Percentiles rank a stretch among this genome's conserved stretches.
Evolutionary conservation across 2,888 invertebrate species (phyloP).

Genomic region (Latheticus oryzae): DNA sequence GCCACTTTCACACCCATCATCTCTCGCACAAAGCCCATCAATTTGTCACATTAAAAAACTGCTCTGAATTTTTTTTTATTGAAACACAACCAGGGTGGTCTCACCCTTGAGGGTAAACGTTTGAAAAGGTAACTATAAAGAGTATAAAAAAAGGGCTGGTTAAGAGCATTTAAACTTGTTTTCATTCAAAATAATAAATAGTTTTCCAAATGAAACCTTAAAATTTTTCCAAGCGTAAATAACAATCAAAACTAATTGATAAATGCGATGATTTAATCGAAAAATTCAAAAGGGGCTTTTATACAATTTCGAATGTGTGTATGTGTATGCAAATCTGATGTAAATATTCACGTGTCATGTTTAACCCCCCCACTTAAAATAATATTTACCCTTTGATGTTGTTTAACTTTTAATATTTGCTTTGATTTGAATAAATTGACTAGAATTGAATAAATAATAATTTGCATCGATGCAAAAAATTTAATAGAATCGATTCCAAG

Average conservation of each 20-base stretch:
- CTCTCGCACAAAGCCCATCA: constrained; percentile 51
- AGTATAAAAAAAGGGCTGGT: too few relatives aligned
- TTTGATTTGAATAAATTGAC: constrained; percentile 42
- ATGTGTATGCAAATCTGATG: constrained; percentile 41
- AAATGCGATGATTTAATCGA: too few relatives aligned
- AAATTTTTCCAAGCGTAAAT: too few relatives aligned
- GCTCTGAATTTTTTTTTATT: constrained; percentile 54
- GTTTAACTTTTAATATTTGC: constrained; percentile 44
- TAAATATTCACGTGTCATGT: constrained; percentile 31
- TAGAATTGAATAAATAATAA: constrained; percentile 35
- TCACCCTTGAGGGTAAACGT: constrained; percentile 50
- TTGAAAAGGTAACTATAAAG: constrained; percentile 51
- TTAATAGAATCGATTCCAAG: too few relatives aligned
- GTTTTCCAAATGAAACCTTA: too few relatives aligned
- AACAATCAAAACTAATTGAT: too few relatives aligned
- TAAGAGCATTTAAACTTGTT: constrained; percentile 52
- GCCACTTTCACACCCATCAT: constrained; percentile 53
- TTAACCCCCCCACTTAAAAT: constrained; percentile 50
- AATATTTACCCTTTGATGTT: constrained; percentile 56
- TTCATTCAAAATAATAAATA: constrained; percentile 54
- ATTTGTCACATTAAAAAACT: constrained; percentile 53
- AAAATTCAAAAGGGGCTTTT: too few relatives aligned
- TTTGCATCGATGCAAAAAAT: too few relatives aligned
- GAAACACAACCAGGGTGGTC: constrained; percentile 52
- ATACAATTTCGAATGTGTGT: too few relatives aligned